Percentiles rank a stretch among this genome's conserved stretches.
Conservation (phyloP, 2,113 vertebrate genomes). For the Muntiacus muntjak region DNA sequence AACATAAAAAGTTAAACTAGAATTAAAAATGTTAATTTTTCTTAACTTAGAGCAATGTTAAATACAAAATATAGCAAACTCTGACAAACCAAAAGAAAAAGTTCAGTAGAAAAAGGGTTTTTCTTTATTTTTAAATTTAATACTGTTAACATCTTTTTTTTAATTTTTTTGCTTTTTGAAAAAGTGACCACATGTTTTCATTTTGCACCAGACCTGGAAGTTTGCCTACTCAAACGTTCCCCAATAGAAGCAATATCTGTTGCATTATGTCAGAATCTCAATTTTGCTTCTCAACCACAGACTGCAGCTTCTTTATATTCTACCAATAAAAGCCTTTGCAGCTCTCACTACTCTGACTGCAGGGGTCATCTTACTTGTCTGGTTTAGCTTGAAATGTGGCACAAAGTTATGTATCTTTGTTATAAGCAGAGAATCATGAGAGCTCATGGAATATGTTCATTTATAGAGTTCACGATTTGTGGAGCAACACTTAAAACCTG, state of each 20-base stretch:
- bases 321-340: background rate
- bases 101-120: background rate
- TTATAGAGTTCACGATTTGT: background rate
- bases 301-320: background rate
- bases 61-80: background rate
- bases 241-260: background rate
- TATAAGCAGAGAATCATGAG: background rate
- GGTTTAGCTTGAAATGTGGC: background rate
- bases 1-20: slow-evolving; percentile 17
- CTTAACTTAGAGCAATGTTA: background rate
- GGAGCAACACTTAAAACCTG: background rate
- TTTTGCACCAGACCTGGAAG: background rate
- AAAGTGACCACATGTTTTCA: background rate
- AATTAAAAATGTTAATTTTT: background rate
- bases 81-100: background rate
- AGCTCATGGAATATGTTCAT: background rate
- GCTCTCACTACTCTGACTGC: background rate
- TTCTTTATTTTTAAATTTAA: background rate
- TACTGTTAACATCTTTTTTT: background rate
- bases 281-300: background rate
- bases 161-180: background rate
- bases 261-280: background rate
- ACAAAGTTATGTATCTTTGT: background rate
- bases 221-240: background rate
- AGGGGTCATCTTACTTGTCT: background rate